Conservation (phyloP, 2,888 invertebrate species). For the Sepiola atlantica region DNA sequence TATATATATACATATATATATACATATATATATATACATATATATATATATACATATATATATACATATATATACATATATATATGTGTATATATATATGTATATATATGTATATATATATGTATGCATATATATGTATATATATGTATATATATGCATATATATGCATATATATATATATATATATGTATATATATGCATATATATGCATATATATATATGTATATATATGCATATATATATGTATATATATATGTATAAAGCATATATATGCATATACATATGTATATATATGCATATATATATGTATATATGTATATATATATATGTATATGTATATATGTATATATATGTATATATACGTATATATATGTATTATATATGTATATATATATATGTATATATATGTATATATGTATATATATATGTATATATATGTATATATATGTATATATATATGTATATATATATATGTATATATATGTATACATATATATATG, state of each 20-base stretch:
- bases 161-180: background rate
- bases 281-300: background rate
- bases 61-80: background rate
- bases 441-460: too few relatives aligned
- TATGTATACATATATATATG: too few relatives aligned
- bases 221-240: background rate
- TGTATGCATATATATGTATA: background rate
- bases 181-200: background rate
- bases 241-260: background rate
- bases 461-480: background rate
- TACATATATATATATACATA: too few relatives aligned
- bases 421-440: too few relatives aligned
- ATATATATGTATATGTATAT: background rate
- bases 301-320: background rate
- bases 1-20: too few relatives aligned
- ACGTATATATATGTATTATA: background rate
- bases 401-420: background rate
- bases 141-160: background rate
- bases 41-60: too few relatives aligned
- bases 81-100: background rate
- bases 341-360: background rate
- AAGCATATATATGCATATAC: background rate
- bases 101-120: background rate
- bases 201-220: background rate
- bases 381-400: background rate